Evolutionary conservation across 2,797 vertebrate species (phyloP), one percentile per base, ranked within the genome.

Genomic region (Poecilia velifera): DNA sequence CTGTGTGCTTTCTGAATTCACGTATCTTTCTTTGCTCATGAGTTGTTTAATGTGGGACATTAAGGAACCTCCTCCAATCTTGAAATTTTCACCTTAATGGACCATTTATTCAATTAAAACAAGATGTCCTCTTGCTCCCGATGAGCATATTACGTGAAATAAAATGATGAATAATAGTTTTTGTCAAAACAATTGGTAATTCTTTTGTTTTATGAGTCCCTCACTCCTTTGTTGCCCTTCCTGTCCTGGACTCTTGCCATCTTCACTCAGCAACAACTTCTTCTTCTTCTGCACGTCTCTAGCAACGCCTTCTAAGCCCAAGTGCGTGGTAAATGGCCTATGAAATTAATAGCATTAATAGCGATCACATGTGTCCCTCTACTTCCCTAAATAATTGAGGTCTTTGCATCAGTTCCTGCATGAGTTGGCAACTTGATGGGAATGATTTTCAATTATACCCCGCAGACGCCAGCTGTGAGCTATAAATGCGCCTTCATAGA

Each of bases 281-380:
- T 47, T 3, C 47, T 18, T 76, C 77, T 76, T 85, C 79, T n/a
- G 68, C 81, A 81, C 57, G 51, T 89, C 73, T 84, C 70, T 39
- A 16, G 77, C 82, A 82, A 55, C 68, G 53, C 85, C 80, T 84
- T 73, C 68, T n/a, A 64, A 66, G 82, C 81, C 81, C 41, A 34
- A 71, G 70, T 64, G 86, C 77, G 36, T 83, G 62, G 71, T 87
- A 95, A 95, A 94, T 95, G 93, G 89, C 73, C 87, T 93, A 92
- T 95, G 93, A 94, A 96, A 95, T 95, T 78, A 95, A 93, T 87
- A 90, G 79, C 84, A 91, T 94, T 94, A 93, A 94, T 94, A 92
- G 90, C 91, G 91, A 94, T 91, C 79, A 66, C 83, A 82, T 80
- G 84, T 89, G 84, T 91, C 89, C 80, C 84, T 91, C 88, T 86